These are phyloP conservation scores for Drosophila mulleri DNA, from an alignment of 2,888 invertebrate species.

Conservation along the genomic window DNA sequence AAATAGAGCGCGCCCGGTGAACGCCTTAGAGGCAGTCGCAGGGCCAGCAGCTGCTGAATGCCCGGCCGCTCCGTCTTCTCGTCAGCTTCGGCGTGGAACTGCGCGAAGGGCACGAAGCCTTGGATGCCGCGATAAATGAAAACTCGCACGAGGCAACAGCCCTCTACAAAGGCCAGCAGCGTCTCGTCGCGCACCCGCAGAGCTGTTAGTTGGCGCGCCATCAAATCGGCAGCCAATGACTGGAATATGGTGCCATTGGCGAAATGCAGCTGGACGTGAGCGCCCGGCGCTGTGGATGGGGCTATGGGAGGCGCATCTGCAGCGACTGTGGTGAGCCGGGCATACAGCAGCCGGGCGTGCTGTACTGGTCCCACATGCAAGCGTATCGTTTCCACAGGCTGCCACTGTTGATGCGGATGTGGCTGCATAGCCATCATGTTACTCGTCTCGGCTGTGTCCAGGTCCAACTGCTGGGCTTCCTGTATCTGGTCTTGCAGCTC, in stretches of 20 bases:
- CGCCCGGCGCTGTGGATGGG: slow-evolving; percentile 52
- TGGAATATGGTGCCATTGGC: slow-evolving; percentile 86
- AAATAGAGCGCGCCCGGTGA: slow-evolving; percentile 53
- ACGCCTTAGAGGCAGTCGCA: slow-evolving; percentile 44
- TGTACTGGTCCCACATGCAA: slow-evolving; percentile 46
- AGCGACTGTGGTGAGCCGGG: slow-evolving; percentile 60
- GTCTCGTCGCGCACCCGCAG: slow-evolving; percentile 85
- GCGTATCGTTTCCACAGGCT: slow-evolving; percentile 54
- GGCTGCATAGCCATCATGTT: slow-evolving; percentile 14
- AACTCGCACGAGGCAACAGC: slow-evolving; percentile 71
- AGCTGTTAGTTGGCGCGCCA: slow-evolving; percentile 85
- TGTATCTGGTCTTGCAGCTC: slow-evolving; percentile 58
- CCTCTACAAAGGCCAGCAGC: slow-evolving; percentile 86
- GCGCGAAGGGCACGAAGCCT: slow-evolving; percentile 82
- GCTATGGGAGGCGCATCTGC: slow-evolving; percentile 68
- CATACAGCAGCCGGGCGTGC: slow-evolving; percentile 42
- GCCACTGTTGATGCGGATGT: slow-evolving; percentile 9
- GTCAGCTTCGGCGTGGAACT: slow-evolving; percentile 48
- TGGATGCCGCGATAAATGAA: slow-evolving; percentile 82
- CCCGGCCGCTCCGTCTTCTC: not conserved
- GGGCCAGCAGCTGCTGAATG: slow-evolving; percentile 61
- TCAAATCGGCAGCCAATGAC: slow-evolving; percentile 85
- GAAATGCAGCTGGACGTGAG: slow-evolving; percentile 83
- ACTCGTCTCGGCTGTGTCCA: slow-evolving; percentile 19
- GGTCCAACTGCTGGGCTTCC: slow-evolving; percentile 10